Evolutionary conservation across 2,113 vertebrate species (phyloP), one percentile per base, ranked within the genome.

Genomic region (Peucedramus taeniatus): DNA sequence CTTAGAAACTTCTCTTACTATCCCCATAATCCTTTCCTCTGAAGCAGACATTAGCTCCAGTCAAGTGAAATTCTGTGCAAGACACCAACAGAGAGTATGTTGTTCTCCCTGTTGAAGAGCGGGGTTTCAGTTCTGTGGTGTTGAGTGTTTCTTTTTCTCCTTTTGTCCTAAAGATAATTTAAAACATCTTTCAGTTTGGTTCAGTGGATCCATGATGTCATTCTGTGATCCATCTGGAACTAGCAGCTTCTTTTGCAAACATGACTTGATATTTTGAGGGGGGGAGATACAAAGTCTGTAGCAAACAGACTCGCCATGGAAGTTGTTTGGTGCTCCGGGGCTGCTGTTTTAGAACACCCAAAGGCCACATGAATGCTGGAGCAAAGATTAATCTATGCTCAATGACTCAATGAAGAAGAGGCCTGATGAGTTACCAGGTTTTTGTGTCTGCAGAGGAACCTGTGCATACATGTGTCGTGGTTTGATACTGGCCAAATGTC

Each of bases 31-130:
- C 91, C 76, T 87, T 93, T 88, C 82, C 82, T 91, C 83, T 2
- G 23, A 82, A 68, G 90, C 87, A 94, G 94, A 91, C 76, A 69
- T 90, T 93, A 33, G 83, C 82, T 95, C 93, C 90, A 75, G 91
- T 63, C 4, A 15, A 90, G 91, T 6, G 56, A 89, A 93, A 82
- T 78, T 84, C 88, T 49, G 11, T 87, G 59, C 10, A 49, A 10
- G 24, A 70, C 24, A 90, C 76, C 60, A 51, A 96, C 74, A 92
- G 59, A 95, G 66, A 79, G 47, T 12, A 76, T 11, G 51, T 60
- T 96, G 94, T 87, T 94, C 84, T 94, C 50, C 22, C 39, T 57
- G 76, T 31, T 47, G 39, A 91, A 89, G 68, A 78, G 26, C 1
- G 0, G 20, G 4, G 20, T 37, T 83, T 63, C 1, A 0, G 24